Percentiles rank a stretch among this genome's conserved stretches.
Evolutionary conservation across 2,113 vertebrate genomes (phyloP).

Genomic region (Vulpes ferrilata): DNA sequence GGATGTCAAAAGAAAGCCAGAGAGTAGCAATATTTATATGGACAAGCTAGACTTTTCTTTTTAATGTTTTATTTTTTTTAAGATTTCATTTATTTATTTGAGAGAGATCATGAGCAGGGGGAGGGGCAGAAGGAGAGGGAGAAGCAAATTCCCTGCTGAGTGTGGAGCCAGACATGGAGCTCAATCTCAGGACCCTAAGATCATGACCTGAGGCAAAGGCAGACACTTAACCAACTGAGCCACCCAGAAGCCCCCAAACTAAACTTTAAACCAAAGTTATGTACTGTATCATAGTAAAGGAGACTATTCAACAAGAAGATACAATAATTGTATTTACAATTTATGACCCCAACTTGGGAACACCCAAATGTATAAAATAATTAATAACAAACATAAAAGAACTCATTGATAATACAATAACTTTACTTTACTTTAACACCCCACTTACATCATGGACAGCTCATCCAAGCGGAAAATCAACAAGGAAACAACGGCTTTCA

Average conservation of each 20-base stretch:
- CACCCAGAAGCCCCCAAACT: background rate
- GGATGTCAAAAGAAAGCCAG: background rate
- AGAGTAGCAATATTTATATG: background rate
- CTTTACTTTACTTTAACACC: background rate
- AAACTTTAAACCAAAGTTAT: background rate
- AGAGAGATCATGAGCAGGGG: background rate
- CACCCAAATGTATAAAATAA: background rate
- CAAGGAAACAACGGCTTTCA: background rate
- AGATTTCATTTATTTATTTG: background rate
- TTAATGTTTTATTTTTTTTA: background rate
- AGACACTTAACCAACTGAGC: background rate
- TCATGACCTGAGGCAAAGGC: background rate
- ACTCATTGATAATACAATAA: background rate
- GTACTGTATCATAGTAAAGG: background rate
- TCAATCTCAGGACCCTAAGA: background rate
- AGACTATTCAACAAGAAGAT: background rate
- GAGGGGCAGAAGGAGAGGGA: background rate
- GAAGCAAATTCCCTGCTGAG: background rate
- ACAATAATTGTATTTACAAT: background rate
- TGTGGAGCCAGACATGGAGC: background rate
- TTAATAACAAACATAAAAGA: background rate
- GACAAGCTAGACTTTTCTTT: background rate
- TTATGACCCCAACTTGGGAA: background rate
- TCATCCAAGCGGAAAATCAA: background rate
- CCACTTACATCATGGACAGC: background rate